Conservation (phyloP, 2,888 invertebrate species). For the Phaedon cochleariae region DNA sequence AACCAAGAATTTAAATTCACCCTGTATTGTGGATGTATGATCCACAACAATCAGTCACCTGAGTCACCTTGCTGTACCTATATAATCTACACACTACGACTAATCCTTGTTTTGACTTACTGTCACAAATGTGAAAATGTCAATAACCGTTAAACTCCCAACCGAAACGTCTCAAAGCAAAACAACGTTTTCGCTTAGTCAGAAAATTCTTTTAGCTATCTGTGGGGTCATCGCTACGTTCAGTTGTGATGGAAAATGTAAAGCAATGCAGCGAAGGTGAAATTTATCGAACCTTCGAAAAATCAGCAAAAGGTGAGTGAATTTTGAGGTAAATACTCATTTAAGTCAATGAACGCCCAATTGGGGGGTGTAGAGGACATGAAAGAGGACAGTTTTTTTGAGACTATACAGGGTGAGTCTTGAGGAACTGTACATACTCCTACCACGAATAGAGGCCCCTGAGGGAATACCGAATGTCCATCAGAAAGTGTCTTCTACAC, state of each 20-base stretch:
- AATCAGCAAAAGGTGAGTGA: constrained; percentile 21
- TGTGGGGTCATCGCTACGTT: neutral
- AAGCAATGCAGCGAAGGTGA: constrained; percentile 4
- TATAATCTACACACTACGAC: neutral
- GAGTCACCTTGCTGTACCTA: too few relatives aligned
- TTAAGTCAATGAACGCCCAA: too few relatives aligned
- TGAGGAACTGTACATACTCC: too few relatives aligned
- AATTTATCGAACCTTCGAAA: constrained; percentile 16
- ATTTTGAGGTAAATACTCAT: neutral
- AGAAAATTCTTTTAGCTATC: constrained; percentile 6
- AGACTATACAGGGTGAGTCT: too few relatives aligned
- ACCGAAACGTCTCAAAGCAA: neutral
- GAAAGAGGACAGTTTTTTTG: too few relatives aligned
- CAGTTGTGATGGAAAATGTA: constrained; percentile 35
- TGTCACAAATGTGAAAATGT: constrained; percentile 14
- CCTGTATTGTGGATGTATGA: too few relatives aligned
- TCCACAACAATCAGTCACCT: too few relatives aligned
- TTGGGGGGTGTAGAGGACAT: too few relatives aligned
- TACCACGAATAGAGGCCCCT: too few relatives aligned
- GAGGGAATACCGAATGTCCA: too few relatives aligned
- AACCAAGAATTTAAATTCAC: too few relatives aligned
- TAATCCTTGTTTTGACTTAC: constrained; percentile 12
- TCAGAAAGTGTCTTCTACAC: too few relatives aligned
- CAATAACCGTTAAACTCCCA: constrained; percentile 10
- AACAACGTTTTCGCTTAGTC: constrained; percentile 17